Evolutionary conservation across 2,888 invertebrate genomes (phyloP), one percentile per base, ranked within the genome.

Genomic region (Ophion obscuratus): DNA sequence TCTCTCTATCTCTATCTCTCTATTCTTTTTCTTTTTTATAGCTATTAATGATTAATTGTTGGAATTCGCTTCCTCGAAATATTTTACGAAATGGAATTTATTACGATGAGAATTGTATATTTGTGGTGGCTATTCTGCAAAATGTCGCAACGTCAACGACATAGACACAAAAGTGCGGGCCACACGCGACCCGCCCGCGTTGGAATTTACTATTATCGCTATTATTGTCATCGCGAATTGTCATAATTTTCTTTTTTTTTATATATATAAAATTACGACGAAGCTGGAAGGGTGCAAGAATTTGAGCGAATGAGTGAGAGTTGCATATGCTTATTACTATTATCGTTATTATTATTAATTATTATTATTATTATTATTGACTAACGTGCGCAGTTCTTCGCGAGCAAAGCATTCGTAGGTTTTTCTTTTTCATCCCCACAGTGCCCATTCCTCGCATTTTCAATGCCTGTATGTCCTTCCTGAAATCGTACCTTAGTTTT

Each of bases 51-150:
- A 79, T 84, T 67, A 70, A 79, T 84, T 67, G 79, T 86, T 84
- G 84, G 36, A 76, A 84, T 70, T 83, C 31, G 59, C 68, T 73
- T 71, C 70, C 67, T 53, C 79, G 61, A 70, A 74, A 40, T 7
- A 36, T 73, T 80, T 77, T 83, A 80, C 70, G 77, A 76, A 76
- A 68, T 57, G 68, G 76, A 24, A 24, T 61, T n/a, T 20, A 64
- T 74, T 78, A 81, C 73, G 74, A 83, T 59, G 17, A 53, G 53
- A 76, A 83, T 80, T 86, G 87, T 88, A 88, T 80, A 88, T 86
- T 88, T 9, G 53, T 17, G 27, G 82, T 83, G 88, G 90, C 90
- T 90, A 88, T 92, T 93, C 91, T 91, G 90, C 91, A 91, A 91
- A 92, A 91, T 89, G 92, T 92, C 92, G 89, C 87, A 87, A 80